Conservation (phyloP, 1,140 invertebrate genomes). For the Chelonus insularis region DNA sequence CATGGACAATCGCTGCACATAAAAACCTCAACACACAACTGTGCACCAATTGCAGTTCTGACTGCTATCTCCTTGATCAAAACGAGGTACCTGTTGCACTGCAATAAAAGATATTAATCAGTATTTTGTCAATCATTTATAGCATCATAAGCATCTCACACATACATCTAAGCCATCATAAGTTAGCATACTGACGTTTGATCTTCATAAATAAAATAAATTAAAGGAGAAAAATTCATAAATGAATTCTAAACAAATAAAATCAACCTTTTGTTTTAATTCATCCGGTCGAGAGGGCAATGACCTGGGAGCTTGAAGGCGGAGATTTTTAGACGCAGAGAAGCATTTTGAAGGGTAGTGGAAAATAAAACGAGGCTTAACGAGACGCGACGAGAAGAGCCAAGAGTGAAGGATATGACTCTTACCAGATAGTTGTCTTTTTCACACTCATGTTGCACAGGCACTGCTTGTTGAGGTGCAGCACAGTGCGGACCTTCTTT, state of each 20-base stretch:
- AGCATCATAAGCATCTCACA: too few relatives aligned
- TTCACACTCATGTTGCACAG: conserved; percentile 62
- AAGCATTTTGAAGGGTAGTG: not conserved
- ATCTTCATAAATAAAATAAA: not conserved
- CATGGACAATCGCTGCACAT: conserved; percentile 71
- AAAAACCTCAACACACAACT: conserved; percentile 74
- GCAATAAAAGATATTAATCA: conserved; percentile 6
- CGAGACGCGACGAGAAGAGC: not conserved
- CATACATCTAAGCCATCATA: not conserved
- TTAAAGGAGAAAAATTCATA: not conserved
- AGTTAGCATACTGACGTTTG: not conserved
- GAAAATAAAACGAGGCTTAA: conserved; percentile 16
- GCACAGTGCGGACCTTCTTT: conserved; percentile 75
- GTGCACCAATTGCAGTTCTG: conserved; percentile 62
- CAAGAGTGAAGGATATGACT: conserved; percentile 9
- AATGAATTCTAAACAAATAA: not conserved
- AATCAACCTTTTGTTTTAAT: not conserved
- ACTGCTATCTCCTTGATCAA: conserved; percentile 60
- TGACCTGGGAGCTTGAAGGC: not conserved
- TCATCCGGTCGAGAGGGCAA: not conserved
- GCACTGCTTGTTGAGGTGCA: conserved; percentile 49
- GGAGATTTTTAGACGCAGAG: not conserved
- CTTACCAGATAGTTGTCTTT: conserved; percentile 62
- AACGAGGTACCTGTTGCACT: conserved; percentile 62
- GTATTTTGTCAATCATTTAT: not conserved